Evolutionary conservation across 2,888 invertebrate species (phyloP), one percentile per base, ranked within the genome.

Genomic region (Philaethria dido): DNA sequence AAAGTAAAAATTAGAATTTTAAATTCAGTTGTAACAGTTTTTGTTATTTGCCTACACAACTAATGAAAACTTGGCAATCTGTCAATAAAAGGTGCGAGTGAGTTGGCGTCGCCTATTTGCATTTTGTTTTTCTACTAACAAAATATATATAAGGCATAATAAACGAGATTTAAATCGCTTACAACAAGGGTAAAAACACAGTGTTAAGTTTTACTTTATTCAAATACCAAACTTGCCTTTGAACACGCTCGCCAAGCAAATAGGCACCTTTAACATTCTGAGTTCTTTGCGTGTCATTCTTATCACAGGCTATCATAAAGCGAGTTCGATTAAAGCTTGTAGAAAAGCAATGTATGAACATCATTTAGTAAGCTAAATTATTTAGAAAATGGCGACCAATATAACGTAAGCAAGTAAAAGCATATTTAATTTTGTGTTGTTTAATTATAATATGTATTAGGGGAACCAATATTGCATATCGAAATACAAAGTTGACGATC

Each of bases 401-500:
- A n/a, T n/a, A n/a, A n/a, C n/a, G n/a, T n/a, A n/a, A n/a, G n/a
- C 1, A n/a, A 48, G 25, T 14, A 25, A 48, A 25, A 50, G 8
- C 16, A 29, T 29, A 25, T 50, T 9, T 25, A 8, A 22, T 4
- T 55, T n/a, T 55, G 16, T 5, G n/a, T 25, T 16, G 5, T 42
- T 11, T 18, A 16, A 18, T 50, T 0, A 62, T 39, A 48, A 50
- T 62, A 54, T 6, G 11, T 33, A 33, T 29, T 42, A 29, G 18
- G 13, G n/a, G 45, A 64, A 47, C 36, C 20, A 42, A 64, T 54
- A 47, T 36, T 33, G 45, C 16, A 48, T 48, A 68, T 62, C 52
- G 25, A 52, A 54, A 54, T 48, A 48, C 47, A 33, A 29, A 63
- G 42, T 60, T 63, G 62, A 64, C 61, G 60, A 69, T 69, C 39